Evolutionary conservation across 53 echinoderm and acorn worm species (phyloP).

Genomic region (Echinometra lucunter): DNA sequence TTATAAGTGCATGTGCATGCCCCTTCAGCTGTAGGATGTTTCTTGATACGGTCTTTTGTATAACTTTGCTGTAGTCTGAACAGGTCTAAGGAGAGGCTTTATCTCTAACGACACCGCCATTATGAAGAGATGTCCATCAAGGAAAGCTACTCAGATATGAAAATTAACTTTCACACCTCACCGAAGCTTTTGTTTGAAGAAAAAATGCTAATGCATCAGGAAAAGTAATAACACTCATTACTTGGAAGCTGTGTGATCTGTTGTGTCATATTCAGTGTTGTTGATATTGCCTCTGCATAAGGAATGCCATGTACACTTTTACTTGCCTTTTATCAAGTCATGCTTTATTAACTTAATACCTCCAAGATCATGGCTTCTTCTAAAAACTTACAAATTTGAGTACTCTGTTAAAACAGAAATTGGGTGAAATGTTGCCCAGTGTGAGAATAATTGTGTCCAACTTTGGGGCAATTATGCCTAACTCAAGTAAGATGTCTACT

Average conservation of each 20-base stretch:
- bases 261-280: neutral
- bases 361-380: no score
- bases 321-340: neutral
- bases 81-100: neutral
- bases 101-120: neutral
- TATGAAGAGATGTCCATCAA: constrained; percentile 11
- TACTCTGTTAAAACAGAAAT: no score
- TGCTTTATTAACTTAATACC: no score
- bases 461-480: no score
- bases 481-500: no score
- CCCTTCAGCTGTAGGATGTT: no score
- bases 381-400: no score
- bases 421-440: no score
- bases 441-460: no score
- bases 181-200: neutral
- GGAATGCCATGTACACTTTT: neutral
- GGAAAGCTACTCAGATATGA: constrained; percentile 56
- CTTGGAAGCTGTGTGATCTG: neutral
- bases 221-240: neutral
- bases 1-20: no score
- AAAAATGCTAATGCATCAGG: neutral
- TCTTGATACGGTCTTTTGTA: no score
- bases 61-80: no score
- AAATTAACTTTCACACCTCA: constrained; percentile 55
- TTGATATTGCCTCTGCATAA: neutral